Percentiles rank a stretch among this genome's conserved stretches.
phyloP scores from a whole-genome alignment of 2,113 vertebrate species.

The Melanocharis versteri region DNA sequence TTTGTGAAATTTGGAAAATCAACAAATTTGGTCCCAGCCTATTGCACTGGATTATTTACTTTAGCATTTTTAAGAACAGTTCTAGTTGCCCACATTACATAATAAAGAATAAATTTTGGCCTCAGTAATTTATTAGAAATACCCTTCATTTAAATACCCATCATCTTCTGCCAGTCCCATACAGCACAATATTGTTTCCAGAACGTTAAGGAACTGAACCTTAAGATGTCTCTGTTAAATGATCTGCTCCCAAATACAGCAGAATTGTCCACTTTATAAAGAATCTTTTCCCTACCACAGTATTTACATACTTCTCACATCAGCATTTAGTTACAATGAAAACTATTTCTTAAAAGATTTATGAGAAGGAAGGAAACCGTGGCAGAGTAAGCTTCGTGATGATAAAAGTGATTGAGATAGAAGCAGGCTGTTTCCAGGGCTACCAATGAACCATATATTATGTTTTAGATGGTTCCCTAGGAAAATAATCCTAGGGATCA shows the following conservation, averaged over 20 bases:
- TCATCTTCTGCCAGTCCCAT: not conserved
- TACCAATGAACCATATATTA: slow-evolving; percentile 37
- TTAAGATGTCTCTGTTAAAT: not conserved
- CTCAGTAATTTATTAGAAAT: not conserved
- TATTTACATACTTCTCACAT: not conserved
- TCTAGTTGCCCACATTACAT: not conserved
- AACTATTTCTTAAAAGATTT: not conserved
- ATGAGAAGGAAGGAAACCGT: not conserved
- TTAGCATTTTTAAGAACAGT: not conserved
- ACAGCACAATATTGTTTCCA: not conserved
- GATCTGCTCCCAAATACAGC: not conserved
- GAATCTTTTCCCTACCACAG: not conserved
- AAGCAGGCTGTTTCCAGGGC: slow-evolving; percentile 25
- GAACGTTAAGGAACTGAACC: not conserved
- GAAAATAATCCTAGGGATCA: slow-evolving; percentile 32
- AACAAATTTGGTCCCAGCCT: not conserved
- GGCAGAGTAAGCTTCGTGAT: not conserved
- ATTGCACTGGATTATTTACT: not conserved
- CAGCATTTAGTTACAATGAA: not conserved
- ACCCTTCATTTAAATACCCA: not conserved
- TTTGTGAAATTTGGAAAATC: not conserved
- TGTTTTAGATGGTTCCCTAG: slow-evolving; percentile 25
- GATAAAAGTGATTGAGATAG: slow-evolving; percentile 1
- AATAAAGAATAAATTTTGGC: not conserved
- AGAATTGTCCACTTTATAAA: not conserved